Conservation (phyloP, 2,113 vertebrate genomes). For the Atlantisia rogersi region DNA sequence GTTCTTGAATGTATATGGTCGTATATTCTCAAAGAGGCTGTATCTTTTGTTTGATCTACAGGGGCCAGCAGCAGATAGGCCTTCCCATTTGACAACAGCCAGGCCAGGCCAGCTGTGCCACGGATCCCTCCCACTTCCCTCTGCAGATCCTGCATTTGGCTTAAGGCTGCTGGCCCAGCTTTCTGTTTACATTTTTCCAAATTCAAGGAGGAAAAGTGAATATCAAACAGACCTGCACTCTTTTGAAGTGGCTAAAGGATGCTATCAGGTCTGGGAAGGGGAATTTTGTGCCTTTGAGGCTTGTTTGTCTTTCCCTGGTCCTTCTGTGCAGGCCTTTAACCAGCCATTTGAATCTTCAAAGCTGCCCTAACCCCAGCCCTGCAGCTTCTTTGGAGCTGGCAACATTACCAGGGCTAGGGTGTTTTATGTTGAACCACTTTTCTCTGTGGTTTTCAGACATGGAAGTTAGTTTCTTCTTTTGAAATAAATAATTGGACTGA, state of each 20-base stretch:
- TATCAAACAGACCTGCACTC: constrained; percentile 64
- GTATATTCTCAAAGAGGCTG: neutral
- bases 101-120: constrained; percentile 34
- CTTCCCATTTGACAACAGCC: neutral
- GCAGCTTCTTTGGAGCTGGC: neutral
- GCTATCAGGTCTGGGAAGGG: neutral
- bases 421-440: neutral
- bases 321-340: constrained; percentile 6
- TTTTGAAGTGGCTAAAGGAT: constrained; percentile 69
- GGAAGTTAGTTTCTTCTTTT: neutral
- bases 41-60: constrained; percentile 14
- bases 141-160: neutral
- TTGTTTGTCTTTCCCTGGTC: constrained; percentile 46
- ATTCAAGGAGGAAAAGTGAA: constrained; percentile 64
- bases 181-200: constrained; percentile 55
- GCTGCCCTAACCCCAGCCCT: rapidly evolving
- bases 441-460: neutral
- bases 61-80: neutral
- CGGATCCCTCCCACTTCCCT: constrained; percentile 12
- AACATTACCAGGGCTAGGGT: neutral
- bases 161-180: constrained; percentile 25
- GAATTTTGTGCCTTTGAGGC: constrained; percentile 33
- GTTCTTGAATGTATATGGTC: neutral
- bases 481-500: neutral
- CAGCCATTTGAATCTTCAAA: constrained; percentile 27